A percentile compares a stretch with the other conserved stretches of the same genome.
These are phyloP conservation scores for Ostrea denselamellosa DNA, from an alignment of 1,140 invertebrate genomes.

Conservation along the genomic window DNA sequence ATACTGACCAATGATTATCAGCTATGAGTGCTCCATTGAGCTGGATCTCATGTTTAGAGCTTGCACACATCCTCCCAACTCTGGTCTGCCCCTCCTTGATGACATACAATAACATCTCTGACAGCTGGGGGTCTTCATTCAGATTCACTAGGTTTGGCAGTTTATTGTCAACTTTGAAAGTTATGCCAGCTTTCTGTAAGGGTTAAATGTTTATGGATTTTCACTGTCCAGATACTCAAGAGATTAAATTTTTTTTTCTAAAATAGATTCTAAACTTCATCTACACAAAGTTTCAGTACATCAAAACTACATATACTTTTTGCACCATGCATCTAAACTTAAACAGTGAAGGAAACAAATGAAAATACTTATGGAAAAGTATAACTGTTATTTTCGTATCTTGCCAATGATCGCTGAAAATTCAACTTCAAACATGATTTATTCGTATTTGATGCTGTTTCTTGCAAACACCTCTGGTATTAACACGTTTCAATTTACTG, in stretches of 20 bases:
- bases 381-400: too few relatives aligned
- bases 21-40: conserved; percentile 84
- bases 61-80: conserved; percentile 75
- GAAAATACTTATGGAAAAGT: too few relatives aligned
- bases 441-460: too few relatives aligned
- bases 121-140: conserved; percentile 85
- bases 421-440: too few relatives aligned
- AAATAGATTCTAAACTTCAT: background rate
- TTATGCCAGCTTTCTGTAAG: conserved; percentile 74
- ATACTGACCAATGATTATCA: conserved; percentile 84
- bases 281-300: background rate
- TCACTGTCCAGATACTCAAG: background rate
- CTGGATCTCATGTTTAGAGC: conserved; percentile 81
- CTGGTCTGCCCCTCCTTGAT: conserved; percentile 79
- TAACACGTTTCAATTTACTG: too few relatives aligned
- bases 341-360: too few relatives aligned
- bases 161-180: conserved; percentile 75
- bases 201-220: conserved; percentile 1
- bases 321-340: too few relatives aligned
- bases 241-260: background rate
- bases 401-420: too few relatives aligned
- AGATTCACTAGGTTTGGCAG: conserved; percentile 83
- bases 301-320: too few relatives aligned
- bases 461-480: too few relatives aligned
- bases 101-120: conserved; percentile 85